Evolutionary conservation across 2,113 vertebrate species (phyloP), one percentile per base, ranked within the genome.

Genomic region (Acanthochromis polyacanthus): DNA sequence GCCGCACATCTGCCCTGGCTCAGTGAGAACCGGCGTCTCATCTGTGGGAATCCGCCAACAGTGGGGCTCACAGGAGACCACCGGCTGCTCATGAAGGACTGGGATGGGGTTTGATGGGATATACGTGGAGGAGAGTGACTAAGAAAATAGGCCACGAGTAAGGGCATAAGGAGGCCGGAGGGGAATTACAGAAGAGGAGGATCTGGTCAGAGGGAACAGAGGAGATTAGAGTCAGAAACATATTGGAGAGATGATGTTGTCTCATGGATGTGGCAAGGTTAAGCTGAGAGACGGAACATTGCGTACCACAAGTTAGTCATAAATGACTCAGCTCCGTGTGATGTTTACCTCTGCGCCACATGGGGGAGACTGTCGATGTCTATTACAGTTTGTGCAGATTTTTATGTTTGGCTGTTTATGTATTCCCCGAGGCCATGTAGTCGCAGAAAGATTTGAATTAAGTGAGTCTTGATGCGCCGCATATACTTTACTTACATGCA

Each of bases 231-330:
- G 48, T 22, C 11, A 10, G 63, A 72, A 84, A 70, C 80, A 87
- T 81, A 82, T 75, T 80, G 74, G 78, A 3, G n/a, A 70, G 68
- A 79, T 63, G 63, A 70, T 74, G 69, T 46, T 63, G 53, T 71
- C 46, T 73, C 58, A 38, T 64, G 55, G 70, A 82, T 80, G 85
- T 74, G 81, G 69, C 55, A 65, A 68, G 74, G 68, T 88, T 79
- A 67, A 83, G 58, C 70, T 56, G 38, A 71, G 38, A 67, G 56
- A 65, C 62, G 55, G 78, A 86, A 84, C 73, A 58, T 28, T 28
- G 73, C 19, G 56, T 82, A 58, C 73, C 78, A 77, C 75, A 16
- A 15, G 15, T 82, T 85, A 64, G 66, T 88, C 79, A 86, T 59
- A 75, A 65, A 75, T 82, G 72, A 85, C 80, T 87, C 62, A 78